Evolutionary conservation across 2,797 vertebrate genomes (phyloP), one percentile per base, ranked within the genome.

Genomic region (Sebastes melanostomus): DNA sequence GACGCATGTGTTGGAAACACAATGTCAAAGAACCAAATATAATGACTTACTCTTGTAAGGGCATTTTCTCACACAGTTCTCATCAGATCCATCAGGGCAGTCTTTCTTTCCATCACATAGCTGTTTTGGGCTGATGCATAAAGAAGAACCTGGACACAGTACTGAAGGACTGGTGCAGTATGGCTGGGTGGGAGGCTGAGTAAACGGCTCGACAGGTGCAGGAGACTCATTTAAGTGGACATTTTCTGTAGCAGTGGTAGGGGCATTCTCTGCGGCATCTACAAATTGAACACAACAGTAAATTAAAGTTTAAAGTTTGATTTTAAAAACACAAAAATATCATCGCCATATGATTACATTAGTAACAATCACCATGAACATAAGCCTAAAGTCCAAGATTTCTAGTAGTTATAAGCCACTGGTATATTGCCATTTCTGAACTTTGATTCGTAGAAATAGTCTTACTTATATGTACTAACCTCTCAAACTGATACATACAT

Each of bases 41-140:
- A 46, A 46, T 42, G 1, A 65, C 82, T 75, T 92, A 97, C 96
- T 95, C 87, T 81, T 85, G 5, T 75, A 83, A 16, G 85, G 91
- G 54, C 97, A 98, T 76, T 75, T 73, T 52, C 74, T 77, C 1
- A 91, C 14, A 13, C 96, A 97, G 0, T 95, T 91, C 83, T 98
- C 97, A 72, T 98, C 97, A 2, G 92, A 97, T 11, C 96, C 96
- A 81, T 97, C 97, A 0, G 80, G 85, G 42, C 97, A 97, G 90
- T 97, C 97, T 20, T 25, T 88, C 9, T 90, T 95, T 22, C 97
- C 96, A n/a, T 98, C 96, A 74, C 97, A 98, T n/a, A 97, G 1
- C 22, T 93, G 95, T 18, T 93, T 89, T 8, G 72, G 83, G 10
- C 87, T 87, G 61, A 98, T 83, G 0, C 96, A 97, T 7, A 79